Evolutionary conservation across 2,797 vertebrate species (phyloP), one percentile per base, ranked within the genome.

Genomic region (Euthynnus affinis): DNA sequence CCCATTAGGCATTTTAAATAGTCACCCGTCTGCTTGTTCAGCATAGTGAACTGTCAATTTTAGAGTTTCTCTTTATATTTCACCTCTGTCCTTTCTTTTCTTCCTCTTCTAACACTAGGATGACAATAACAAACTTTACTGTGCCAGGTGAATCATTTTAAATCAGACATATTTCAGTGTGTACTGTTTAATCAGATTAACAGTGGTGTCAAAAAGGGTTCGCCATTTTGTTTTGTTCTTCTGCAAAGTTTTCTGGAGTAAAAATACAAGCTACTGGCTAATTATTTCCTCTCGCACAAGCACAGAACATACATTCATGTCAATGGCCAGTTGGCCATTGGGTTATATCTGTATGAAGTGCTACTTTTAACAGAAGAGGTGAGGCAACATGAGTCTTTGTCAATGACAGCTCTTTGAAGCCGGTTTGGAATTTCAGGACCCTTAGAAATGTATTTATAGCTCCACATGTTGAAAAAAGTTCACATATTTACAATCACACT

Each of bases 321-420:
- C 53, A 52, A 56, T 4, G 12, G 37, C 57, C 67, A 42, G 52
- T n/a, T 42, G 37, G 59, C 17, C 27, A 2, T 29, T 37, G 5
- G 13, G 32, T 22, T 3, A 61, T 55, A 72, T 55, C 37, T 60
- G 9, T 40, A 18, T 63, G 32, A 52, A 53, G 7, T 53, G 49
- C 22, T 71, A 52, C 20, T 57, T 27, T 48, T 37, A 65, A 71
- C 42, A 32, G 5, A 65, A 12, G 55, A 32, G 52, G 20, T 56
- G 59, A 62, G 23, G 9, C 12, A 51, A 66, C 25, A 55, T 55
- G 32, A 2, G n/a, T 58, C 55, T 58, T 65, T 13, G 5, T 37
- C 27, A 29, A 15, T 60, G 0, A 6, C 32, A 27, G 22, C 34
- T 64, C 60, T 69, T 60, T 66, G 66, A 64, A 70, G 60, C 37